Evolutionary conservation across 2,888 invertebrate species (phyloP), one percentile per base, ranked within the genome.

Genomic region (Noctua pronuba): DNA sequence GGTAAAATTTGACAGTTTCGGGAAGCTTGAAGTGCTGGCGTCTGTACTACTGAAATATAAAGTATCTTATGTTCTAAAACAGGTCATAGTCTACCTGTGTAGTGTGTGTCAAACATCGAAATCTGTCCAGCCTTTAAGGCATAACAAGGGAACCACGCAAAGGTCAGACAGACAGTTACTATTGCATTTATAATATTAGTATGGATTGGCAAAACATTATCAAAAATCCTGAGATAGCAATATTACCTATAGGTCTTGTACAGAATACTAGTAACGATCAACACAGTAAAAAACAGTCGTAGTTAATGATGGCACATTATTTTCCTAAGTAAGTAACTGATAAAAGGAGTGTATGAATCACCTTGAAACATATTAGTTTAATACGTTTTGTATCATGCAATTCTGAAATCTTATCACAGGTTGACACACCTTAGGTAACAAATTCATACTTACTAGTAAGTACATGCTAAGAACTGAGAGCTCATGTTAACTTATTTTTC

Each of bases 321-420:
- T 64, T 79, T 80, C 44, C 1, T 35, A 44, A 18, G 21, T 44
- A 24, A 11, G 24, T 46, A 55, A 67, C 67, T 55, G 67, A 68
- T 80, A 66, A 66, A 62, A 68, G 46, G 44, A 52, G 28, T 28
- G 41, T 52, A 52, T 83, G 83, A 80, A 46, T 77, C 77, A 80
- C 77, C 83, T 80, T 83, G 62, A 24, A 66, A n/a, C 46, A 41
- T 44, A 52, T 41, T 58, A 16, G 13, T 28, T 49, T 38, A 52
- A 71, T 31, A 28, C 70, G n/a, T 24, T 58, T 41, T 64, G 60
- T 46, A 38, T 81, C 85, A 64, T 62, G 28, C 76, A 71, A 60
- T 69, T 84, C 65, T 75, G 49, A 67, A 76, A 77, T 85, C 85
- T 84, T 84, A 84, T 84, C 86, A 71, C 28, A 38, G 35, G 66